Conservation (phyloP, 2,797 vertebrate genomes). For the Anniella stebbinsi region DNA sequence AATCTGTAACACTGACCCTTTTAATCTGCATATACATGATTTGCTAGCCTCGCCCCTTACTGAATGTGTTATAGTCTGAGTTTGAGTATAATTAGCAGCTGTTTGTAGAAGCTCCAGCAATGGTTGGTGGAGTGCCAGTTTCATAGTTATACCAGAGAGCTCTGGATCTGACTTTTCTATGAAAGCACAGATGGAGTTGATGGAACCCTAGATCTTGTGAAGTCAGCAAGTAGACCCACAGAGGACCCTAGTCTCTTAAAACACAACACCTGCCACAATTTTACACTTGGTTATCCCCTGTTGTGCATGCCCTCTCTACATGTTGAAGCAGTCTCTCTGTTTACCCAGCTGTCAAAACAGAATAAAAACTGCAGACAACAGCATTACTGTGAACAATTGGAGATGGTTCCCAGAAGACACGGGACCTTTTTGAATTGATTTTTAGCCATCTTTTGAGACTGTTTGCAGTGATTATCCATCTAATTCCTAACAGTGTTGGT, state of each 20-base stretch:
- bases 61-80: not conserved
- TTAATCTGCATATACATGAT: not conserved
- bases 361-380: not conserved
- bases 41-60: not conserved
- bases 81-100: not conserved
- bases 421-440: not conserved
- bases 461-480: not conserved
- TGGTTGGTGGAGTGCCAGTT: not conserved
- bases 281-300: not conserved
- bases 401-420: not conserved
- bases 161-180: not conserved
- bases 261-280: not conserved
- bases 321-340: not conserved
- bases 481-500: not conserved
- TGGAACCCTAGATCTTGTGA: not conserved
- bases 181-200: not conserved
- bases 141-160: not conserved
- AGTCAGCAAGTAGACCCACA: not conserved
- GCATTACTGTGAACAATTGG: not conserved
- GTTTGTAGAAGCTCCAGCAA: not conserved
- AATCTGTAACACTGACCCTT: not conserved
- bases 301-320: not conserved
- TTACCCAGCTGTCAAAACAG: not conserved
- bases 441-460: not conserved
- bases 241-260: not conserved